phyloP scores from a whole-genome alignment of 2,888 invertebrate species.

The Pterobdella sp. region DNA sequence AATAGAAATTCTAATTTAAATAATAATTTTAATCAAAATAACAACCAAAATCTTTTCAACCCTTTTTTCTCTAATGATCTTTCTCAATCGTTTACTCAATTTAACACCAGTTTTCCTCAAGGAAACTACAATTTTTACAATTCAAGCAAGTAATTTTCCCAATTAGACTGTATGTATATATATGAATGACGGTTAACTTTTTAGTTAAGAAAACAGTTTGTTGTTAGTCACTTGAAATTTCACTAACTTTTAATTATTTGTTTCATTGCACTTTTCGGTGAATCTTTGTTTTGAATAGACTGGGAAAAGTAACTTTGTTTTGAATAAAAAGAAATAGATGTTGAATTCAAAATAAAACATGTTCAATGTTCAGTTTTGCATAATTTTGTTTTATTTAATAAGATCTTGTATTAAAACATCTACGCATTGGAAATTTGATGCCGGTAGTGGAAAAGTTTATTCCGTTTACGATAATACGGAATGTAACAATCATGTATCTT shows the following conservation, averaged over 20 bases:
- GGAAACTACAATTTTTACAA: background rate
- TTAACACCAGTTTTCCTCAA: background rate
- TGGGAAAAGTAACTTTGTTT: background rate
- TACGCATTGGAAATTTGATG: constrained; percentile 72
- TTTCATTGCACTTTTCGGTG: background rate
- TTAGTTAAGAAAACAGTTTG: background rate
- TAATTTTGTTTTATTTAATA: constrained; percentile 18
- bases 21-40: background rate
- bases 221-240: background rate
- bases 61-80: background rate
- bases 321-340: background rate
- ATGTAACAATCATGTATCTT: constrained; percentile 10
- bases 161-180: background rate
- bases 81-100: background rate
- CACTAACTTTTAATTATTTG: background rate
- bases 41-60: background rate
- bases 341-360: constrained; percentile 10
- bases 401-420: constrained; percentile 54
- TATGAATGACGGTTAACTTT: background rate
- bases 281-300: background rate
- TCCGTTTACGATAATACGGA: constrained; percentile 31
- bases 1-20: background rate
- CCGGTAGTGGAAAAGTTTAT: constrained; percentile 62
- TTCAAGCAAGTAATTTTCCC: background rate
- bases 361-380: constrained; percentile 16